These are phyloP conservation scores for Megalopta genalis DNA, from an alignment of 1,140 invertebrate species.

Conservation along the genomic window DNA sequence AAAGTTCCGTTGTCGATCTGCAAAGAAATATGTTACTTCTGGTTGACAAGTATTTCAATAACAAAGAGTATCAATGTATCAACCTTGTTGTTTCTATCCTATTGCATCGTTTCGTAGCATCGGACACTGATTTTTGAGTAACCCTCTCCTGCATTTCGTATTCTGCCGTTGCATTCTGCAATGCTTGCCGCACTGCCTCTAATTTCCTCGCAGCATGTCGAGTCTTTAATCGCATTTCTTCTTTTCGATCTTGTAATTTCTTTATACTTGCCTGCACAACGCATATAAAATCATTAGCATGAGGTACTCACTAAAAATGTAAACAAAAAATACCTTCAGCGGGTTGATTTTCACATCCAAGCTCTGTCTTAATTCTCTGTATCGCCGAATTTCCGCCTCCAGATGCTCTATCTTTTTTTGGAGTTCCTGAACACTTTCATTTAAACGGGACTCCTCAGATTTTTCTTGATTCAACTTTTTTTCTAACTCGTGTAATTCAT, in stretches of 20 bases:
- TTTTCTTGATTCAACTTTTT: conserved; percentile 70
- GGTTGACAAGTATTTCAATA: too few species aligned
- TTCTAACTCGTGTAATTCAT: conserved; percentile 77
- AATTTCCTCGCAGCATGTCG: conserved; percentile 48
- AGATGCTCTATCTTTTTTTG: conserved; percentile 72
- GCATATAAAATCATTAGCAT: not conserved
- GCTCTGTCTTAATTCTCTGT: conserved; percentile 54
- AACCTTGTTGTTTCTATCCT: conserved; percentile 78
- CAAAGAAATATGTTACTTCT: conserved; percentile 5
- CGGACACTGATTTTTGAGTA: conserved; percentile 54
- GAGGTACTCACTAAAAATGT: not conserved
- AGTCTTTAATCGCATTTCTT: conserved; percentile 54
- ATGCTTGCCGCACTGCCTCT: conserved; percentile 34
- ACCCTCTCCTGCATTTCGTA: conserved; percentile 66
- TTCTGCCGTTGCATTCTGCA: conserved; percentile 63
- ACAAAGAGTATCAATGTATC: not conserved
- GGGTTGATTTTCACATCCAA: conserved; percentile 57
- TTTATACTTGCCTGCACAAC: conserved; percentile 71
- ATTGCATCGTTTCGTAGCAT: conserved; percentile 72
- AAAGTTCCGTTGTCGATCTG: conserved; percentile 64
- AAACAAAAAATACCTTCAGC: conserved; percentile 51
- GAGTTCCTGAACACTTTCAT: conserved; percentile 67
- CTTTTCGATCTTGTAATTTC: conserved; percentile 64
- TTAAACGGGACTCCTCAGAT: conserved; percentile 71
- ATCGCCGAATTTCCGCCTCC: conserved; percentile 58